phyloP scores from a whole-genome alignment of 2,113 vertebrate genomes.

The Dicaeum eximium region DNA sequence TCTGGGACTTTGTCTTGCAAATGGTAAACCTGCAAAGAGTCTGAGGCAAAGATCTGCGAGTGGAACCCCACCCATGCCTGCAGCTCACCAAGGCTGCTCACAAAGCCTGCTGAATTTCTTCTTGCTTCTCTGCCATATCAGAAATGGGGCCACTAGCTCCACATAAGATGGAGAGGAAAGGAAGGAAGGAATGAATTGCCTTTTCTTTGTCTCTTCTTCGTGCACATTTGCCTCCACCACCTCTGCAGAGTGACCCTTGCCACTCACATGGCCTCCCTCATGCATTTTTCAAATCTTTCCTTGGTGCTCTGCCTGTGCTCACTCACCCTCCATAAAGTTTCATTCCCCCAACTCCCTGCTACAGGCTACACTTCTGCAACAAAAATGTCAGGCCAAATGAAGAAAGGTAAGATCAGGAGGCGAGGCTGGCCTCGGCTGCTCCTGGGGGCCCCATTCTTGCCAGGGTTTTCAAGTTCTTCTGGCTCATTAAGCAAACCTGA shows the following conservation, averaged over 20 bases:
- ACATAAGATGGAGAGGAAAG: neutral
- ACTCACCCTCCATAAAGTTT: neutral
- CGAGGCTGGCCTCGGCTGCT: neutral
- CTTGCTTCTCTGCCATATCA: neutral
- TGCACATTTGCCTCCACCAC: neutral
- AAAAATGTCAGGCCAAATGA: constrained; percentile 55
- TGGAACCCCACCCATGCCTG: neutral
- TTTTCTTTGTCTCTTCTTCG: neutral
- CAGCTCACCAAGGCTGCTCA: rapidly evolving
- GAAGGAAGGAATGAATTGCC: neutral
- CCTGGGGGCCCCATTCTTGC: constrained; percentile 54
- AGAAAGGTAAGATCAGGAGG: constrained; percentile 45
- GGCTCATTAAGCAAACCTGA: constrained; percentile 67
- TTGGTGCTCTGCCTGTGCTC: neutral
- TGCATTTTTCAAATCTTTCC: neutral
- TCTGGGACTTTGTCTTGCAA: neutral
- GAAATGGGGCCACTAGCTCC: neutral
- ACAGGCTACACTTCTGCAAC: constrained; percentile 28
- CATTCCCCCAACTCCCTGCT: neutral
- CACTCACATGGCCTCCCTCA: rapidly evolving
- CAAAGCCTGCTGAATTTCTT: neutral
- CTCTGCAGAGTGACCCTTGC: neutral
- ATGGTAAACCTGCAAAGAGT: neutral
- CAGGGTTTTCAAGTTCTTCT: constrained; percentile 51
- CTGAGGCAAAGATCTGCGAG: neutral